phyloP scores from a whole-genome alignment of 2,113 vertebrate species.

The Thymallus thymallus region DNA sequence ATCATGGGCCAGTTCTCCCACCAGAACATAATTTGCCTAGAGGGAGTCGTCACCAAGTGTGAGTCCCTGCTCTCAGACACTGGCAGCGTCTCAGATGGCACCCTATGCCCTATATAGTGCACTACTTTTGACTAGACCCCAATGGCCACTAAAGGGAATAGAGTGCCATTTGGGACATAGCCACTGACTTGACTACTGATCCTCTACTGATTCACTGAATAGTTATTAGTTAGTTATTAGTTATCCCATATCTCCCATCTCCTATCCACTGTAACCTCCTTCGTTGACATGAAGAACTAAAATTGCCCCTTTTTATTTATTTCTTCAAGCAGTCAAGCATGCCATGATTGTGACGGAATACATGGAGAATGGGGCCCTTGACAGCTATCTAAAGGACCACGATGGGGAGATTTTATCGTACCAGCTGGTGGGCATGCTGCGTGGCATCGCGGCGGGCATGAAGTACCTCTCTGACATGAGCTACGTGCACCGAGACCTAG shows the following conservation, averaged over 20 bases:
- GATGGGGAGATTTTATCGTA: constrained; percentile 84
- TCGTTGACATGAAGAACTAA: too few relatives aligned
- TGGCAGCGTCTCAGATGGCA: neutral
- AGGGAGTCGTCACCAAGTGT: constrained; percentile 96
- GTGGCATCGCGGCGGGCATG: constrained; percentile 91
- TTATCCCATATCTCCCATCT: too few relatives aligned
- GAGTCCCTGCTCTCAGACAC: constrained; percentile 53
- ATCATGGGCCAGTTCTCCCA: constrained; percentile 99
- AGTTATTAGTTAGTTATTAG: neutral
- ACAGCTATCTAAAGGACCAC: constrained; percentile 91
- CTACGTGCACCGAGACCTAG: constrained; percentile 93
- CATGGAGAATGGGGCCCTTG: constrained; percentile 97
- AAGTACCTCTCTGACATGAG: constrained; percentile 96
- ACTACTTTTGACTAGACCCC: too few relatives aligned
- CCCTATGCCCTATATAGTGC: neutral
- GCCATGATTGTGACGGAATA: constrained; percentile 96
- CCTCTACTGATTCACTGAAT: too few relatives aligned
- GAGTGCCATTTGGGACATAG: too few relatives aligned
- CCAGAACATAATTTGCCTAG: constrained; percentile 93
- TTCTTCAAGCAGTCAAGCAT: constrained; percentile 79
- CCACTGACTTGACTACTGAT: neutral
- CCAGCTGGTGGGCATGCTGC: constrained; percentile 91
- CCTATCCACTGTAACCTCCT: constrained; percentile 1
- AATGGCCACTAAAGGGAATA: too few relatives aligned
- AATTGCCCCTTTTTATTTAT: constrained; percentile 14